Percentiles rank a stretch among this genome's conserved stretches.
Conservation (phyloP, 2,113 vertebrate genomes). For the Spizaetus ornatus region DNA sequence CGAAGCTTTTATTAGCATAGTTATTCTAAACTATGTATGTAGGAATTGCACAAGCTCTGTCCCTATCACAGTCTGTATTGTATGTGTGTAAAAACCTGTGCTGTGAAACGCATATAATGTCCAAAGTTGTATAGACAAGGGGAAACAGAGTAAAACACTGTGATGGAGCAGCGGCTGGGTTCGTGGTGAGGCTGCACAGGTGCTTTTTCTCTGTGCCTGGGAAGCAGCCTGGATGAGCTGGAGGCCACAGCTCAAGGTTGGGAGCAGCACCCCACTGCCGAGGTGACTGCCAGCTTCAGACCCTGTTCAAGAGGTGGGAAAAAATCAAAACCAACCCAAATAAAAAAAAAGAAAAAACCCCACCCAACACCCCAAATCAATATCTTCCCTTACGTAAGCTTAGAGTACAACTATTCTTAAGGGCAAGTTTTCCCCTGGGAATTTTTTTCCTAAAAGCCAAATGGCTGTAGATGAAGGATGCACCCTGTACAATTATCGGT, state of each 20-base stretch:
- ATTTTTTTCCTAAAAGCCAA: not conserved
- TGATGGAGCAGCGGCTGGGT: not conserved
- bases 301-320: not conserved
- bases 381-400: not conserved
- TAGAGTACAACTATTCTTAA: not conserved
- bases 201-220: not conserved
- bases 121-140: not conserved
- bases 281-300: not conserved
- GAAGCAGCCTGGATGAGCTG: not conserved
- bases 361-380: too few species aligned
- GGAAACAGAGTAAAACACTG: not conserved
- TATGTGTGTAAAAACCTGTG: not conserved
- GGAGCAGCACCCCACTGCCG: not conserved
- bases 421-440: not conserved
- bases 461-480: not conserved
- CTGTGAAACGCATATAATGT: not conserved
- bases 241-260: not conserved
- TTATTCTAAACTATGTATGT: not conserved
- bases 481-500: too few species aligned
- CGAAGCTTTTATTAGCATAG: not conserved
- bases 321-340: not conserved
- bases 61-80: not conserved
- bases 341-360: rapidly evolving
- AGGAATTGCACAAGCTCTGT: not conserved
- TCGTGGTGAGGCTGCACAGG: rapidly evolving